Base-by-base conservation (phyloP, 2,797 vertebrate species). In the Microctenopoma lineatum region DNA sequence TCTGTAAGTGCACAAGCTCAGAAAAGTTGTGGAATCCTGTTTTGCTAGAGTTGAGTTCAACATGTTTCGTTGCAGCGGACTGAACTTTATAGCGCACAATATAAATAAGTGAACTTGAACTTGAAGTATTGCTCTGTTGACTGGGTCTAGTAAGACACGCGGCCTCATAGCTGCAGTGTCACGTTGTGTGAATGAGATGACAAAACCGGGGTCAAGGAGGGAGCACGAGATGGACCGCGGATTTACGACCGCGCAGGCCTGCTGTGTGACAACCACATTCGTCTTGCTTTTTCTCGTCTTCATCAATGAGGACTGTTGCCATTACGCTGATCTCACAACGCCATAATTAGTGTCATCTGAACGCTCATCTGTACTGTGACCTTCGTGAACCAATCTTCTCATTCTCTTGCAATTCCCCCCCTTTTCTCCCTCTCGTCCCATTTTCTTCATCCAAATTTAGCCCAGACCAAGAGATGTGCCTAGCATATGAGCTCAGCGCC, bases 391-490 rank as follows among this genome's bases (percentile, higher is more conserved):
- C 51, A n/a, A 32, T 46, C 57, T 60, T 18, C 62, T 52, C 10
- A 29, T 67, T 62, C 34, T 67, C 34, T 55, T 16, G n/a, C 57
- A 11, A 38, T 38, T 45, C 36, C 51, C 44, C 16, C 54, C 63
- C 65, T 67, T 57, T 64, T 75, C 65, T 68, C 25, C 52, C 50
- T 45, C 51, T 77, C 4, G 15, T 57, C 57, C 48, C 46, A 58
- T 75, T 77, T 70, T 69, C 53, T 81, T 36, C 0, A 2, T 77
- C 84, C 77, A 90, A 82, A 91, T 77, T 89, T 90, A 91, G 79
- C 84, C 59, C 29, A 10, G 80, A 53, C 81, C 81, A 80, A 80
- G 84, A 87, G 77, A 86, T 55, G 70, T 51, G 71, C 73, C 81
- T 16, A 85, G 78, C 91, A 90, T 89, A 90, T 83, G 72, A 83